These are phyloP conservation scores for Cydia fagiglandana DNA, from an alignment of 1,140 invertebrate genomes.

Conservation along the genomic window DNA sequence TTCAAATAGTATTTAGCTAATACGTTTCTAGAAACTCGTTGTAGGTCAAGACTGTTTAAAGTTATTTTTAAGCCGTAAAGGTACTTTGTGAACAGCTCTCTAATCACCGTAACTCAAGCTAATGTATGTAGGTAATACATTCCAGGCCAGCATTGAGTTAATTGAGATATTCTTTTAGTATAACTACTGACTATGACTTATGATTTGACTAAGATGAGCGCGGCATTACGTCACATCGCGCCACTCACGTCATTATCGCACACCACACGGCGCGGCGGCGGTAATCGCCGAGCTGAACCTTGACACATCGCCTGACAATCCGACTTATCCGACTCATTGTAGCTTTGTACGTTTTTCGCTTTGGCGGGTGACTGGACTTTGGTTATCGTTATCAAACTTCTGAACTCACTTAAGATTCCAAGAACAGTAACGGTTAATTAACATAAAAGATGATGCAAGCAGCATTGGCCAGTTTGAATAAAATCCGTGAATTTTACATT, in stretches of 20 bases:
- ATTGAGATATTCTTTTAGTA: too few species aligned
- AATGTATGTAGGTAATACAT: too few species aligned
- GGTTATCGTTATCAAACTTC: slow-evolving; percentile 26
- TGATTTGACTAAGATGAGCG: slow-evolving; percentile 2
- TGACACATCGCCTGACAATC: slow-evolving; percentile 45
- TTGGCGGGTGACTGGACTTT: slow-evolving; percentile 35
- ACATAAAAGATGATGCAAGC: neutral
- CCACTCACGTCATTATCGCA: slow-evolving; percentile 62
- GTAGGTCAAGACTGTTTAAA: slow-evolving; percentile 13
- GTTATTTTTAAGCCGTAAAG: slow-evolving; percentile 6
- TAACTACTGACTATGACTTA: neutral
- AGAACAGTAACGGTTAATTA: neutral
- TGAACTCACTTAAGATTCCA: slow-evolving; percentile 22
- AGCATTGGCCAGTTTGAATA: neutral
- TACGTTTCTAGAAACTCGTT: neutral
- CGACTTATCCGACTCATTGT: slow-evolving; percentile 23
- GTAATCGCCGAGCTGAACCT: slow-evolving; percentile 50
- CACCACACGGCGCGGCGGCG: slow-evolving; percentile 33
- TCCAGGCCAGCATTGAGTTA: too few species aligned
- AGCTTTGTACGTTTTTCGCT: neutral
- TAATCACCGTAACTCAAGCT: neutral
- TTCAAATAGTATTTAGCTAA: neutral
- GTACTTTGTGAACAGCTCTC: neutral
- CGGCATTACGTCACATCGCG: slow-evolving; percentile 61
- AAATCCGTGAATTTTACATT: neutral